These are phyloP conservation scores for Philhelius pedissequus DNA, from an alignment of 2,888 invertebrate species.

Conservation along the genomic window DNA sequence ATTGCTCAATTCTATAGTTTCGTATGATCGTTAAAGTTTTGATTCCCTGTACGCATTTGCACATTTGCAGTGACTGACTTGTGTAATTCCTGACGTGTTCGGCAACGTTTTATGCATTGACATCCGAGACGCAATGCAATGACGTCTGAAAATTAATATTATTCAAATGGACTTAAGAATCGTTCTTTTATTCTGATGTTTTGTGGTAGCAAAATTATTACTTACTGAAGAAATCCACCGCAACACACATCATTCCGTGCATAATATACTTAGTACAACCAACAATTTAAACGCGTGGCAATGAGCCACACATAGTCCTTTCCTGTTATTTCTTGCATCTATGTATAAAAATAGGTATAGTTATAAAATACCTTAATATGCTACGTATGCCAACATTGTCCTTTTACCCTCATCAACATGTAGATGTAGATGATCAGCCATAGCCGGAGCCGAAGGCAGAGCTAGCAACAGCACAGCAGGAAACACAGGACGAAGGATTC, in stretches of 20 bases:
- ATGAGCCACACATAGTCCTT: not conserved
- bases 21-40: too few relatives aligned
- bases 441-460: not conserved
- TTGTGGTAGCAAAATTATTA: too few relatives aligned
- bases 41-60: too few relatives aligned
- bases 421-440: constrained; percentile 19
- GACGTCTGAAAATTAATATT: too few relatives aligned
- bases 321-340: not conserved
- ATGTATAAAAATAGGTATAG: not conserved
- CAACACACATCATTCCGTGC: not conserved
- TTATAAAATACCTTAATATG: constrained; percentile 11
- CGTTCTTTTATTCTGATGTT: too few relatives aligned
- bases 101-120: too few relatives aligned
- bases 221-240: not conserved
- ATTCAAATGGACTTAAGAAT: too few relatives aligned
- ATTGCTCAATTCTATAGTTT: too few relatives aligned
- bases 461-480: not conserved
- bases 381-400: constrained; percentile 33
- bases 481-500: constrained; percentile 55
- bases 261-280: not conserved
- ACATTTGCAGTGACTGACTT: too few relatives aligned
- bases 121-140: too few relatives aligned
- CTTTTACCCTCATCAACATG: constrained; percentile 29
- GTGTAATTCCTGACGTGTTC: too few relatives aligned
- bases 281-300: constrained; percentile 22